These are phyloP conservation scores for Thomomys bottae DNA, from an alignment of 2,113 vertebrate genomes.

Conservation along the genomic window DNA sequence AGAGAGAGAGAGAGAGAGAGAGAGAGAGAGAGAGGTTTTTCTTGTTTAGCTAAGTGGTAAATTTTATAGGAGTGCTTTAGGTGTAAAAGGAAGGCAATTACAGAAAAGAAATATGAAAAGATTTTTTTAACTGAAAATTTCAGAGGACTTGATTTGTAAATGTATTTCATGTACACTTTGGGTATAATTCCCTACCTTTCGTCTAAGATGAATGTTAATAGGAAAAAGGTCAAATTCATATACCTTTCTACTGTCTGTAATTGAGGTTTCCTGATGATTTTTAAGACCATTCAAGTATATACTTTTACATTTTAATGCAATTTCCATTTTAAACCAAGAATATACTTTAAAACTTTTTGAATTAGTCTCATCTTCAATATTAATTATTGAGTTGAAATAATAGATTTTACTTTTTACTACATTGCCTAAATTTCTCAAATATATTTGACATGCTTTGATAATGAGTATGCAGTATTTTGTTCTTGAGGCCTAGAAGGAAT, in stretches of 20 bases:
- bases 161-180: conserved; percentile 37
- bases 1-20: too few species aligned
- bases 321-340: not conserved
- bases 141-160: conserved; percentile 47
- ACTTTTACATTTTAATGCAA: not conserved
- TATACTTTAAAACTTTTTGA: conserved; percentile 7
- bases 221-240: conserved; percentile 18
- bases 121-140: conserved; percentile 15
- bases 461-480: conserved; percentile 2
- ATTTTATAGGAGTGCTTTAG: conserved; percentile 20
- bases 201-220: conserved; percentile 37
- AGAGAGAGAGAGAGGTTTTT: not conserved
- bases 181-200: conserved; percentile 50
- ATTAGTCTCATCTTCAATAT: conserved; percentile 31
- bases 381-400: conserved; percentile 11
- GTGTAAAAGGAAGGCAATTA: conserved; percentile 28
- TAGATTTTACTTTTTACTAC: conserved; percentile 36
- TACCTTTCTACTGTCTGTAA: not conserved
- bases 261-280: conserved; percentile 17
- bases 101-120: conserved; percentile 46
- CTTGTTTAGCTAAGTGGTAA: not conserved
- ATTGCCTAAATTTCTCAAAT: conserved; percentile 27
- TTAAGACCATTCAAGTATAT: conserved; percentile 41
- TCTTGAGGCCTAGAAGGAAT: conserved; percentile 21
- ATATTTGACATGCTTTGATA: not conserved